Conservation (phyloP, 1,140 invertebrate genomes). For the Drosophila dunni region DNA sequence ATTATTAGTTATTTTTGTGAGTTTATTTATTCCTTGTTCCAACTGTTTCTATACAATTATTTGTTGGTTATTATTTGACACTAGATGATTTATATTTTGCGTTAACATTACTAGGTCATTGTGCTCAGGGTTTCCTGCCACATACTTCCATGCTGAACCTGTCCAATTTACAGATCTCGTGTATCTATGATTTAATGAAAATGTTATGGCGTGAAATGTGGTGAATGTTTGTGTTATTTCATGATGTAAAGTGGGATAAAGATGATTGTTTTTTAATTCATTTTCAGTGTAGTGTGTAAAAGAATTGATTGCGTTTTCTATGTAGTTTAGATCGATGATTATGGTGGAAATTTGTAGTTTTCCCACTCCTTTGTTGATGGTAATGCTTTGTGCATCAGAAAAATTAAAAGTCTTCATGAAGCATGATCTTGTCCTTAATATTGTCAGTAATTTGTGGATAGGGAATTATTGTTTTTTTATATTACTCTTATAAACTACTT, state of each 20-base stretch:
- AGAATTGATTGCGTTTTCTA: background rate
- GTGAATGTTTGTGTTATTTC: background rate
- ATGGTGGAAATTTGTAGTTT: background rate
- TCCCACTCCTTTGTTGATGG: background rate
- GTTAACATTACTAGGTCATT: background rate
- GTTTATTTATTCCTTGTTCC: conserved; percentile 1
- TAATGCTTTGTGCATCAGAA: background rate
- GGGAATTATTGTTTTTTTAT: background rate
- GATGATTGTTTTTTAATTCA: background rate
- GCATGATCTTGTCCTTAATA: too few species aligned
- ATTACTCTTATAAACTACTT: conserved; percentile 2
- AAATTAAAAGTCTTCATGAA: background rate
- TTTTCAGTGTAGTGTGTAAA: background rate
- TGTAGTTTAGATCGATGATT: background rate
- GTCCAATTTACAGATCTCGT: background rate
- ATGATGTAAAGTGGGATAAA: background rate
- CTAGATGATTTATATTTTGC: background rate
- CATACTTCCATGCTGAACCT: background rate
- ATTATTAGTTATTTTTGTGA: background rate
- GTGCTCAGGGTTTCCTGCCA: background rate
- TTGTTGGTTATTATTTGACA: background rate
- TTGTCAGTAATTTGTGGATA: background rate
- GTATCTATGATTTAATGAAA: too few species aligned
- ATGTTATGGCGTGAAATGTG: background rate
- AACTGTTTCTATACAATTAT: background rate